These are phyloP conservation scores for Notolepis coatsorum DNA, from an alignment of 2,797 vertebrate species.

Conservation along the genomic window DNA sequence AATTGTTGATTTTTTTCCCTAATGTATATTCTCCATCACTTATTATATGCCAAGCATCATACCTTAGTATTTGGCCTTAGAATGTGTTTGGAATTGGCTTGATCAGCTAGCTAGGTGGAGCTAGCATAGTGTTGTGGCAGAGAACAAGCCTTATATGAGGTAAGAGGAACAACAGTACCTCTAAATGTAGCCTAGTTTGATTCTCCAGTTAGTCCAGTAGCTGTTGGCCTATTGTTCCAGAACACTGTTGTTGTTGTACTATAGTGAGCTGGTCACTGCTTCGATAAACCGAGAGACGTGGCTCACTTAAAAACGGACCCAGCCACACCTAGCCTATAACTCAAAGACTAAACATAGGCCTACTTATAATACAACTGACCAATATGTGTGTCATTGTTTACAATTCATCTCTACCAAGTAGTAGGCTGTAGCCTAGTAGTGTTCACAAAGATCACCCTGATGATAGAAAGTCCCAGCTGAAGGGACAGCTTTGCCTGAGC, in stretches of 20 bases:
- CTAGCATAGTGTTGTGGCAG: background rate
- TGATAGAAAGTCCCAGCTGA: conserved; percentile 5
- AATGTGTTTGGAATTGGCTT: background rate
- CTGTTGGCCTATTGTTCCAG: background rate
- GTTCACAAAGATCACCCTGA: background rate
- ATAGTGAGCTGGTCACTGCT: background rate
- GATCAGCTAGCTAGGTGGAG: background rate
- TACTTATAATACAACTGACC: background rate
- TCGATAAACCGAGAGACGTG: background rate
- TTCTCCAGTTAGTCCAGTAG: conserved; percentile 16
- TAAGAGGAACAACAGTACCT: conserved; percentile 32
- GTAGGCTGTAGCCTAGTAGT: background rate
- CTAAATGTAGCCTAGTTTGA: conserved; percentile 16
- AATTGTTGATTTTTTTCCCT: background rate
- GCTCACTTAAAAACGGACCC: background rate
- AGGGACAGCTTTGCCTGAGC: background rate
- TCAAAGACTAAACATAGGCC: conserved; percentile 5
- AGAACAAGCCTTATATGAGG: background rate
- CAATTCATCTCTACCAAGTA: conserved; percentile 7
- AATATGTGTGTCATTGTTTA: background rate
- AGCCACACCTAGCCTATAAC: too few species aligned
- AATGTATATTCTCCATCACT: background rate
- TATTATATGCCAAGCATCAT: background rate
- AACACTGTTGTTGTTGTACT: background rate
- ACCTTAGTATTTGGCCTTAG: background rate